These are phyloP conservation scores for Morelia viridis DNA, from an alignment of 2,797 vertebrate genomes.

Conservation along the genomic window DNA sequence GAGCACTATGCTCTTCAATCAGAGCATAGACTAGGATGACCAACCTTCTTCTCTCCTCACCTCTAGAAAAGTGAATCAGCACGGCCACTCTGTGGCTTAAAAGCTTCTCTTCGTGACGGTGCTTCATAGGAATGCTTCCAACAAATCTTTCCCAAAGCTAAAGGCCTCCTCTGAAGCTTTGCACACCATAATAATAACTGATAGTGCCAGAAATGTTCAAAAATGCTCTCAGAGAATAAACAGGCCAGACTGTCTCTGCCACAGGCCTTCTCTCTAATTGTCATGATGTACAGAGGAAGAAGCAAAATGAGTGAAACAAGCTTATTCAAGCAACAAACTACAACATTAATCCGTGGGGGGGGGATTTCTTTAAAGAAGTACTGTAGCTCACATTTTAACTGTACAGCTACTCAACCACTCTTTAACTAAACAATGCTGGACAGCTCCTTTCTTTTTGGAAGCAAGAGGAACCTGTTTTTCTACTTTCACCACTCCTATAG, in stretches of 20 bases:
- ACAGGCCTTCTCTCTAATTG: neutral
- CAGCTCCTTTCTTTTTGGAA: slow-evolving; percentile 61
- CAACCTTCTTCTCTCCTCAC: neutral
- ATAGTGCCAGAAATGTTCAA: neutral
- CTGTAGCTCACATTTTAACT: neutral
- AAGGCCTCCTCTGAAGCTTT: neutral
- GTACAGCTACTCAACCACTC: neutral
- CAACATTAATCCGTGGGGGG: neutral
- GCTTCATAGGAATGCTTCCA: neutral
- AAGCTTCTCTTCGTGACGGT: neutral
- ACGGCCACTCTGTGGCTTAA: neutral
- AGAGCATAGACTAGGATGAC: neutral
- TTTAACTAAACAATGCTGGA: slow-evolving; percentile 53
- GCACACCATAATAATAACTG: neutral
- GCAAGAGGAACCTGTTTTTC: neutral
- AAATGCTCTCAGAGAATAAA: neutral
- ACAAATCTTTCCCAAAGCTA: neutral
- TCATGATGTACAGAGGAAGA: neutral
- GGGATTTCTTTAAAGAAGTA: neutral
- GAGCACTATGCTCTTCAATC: neutral
- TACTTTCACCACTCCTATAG: neutral
- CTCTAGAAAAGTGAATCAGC: neutral
- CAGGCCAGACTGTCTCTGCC: neutral
- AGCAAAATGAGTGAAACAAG: neutral
- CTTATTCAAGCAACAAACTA: neutral